Conservation (phyloP, 2,113 vertebrate species). For the Pterocles burchelli region DNA sequence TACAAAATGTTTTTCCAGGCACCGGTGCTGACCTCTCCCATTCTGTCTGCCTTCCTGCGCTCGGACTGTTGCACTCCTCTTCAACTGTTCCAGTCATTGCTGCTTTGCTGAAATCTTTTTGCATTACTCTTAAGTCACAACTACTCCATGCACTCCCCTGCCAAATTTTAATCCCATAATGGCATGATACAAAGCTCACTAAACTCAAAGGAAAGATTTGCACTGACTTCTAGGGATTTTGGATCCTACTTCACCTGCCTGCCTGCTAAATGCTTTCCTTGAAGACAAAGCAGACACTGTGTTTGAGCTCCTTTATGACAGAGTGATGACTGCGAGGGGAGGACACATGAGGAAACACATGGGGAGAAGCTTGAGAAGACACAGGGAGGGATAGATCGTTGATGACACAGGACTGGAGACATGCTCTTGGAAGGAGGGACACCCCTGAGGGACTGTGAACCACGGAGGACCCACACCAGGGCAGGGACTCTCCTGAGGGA, state of each 20-base stretch:
- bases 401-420: background rate
- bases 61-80: background rate
- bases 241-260: background rate
- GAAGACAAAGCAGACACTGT: background rate
- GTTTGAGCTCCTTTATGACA: background rate
- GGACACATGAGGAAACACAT: accelerated
- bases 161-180: background rate
- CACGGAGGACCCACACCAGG: background rate
- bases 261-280: background rate
- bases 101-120: background rate
- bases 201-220: background rate
- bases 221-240: background rate
- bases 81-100: background rate
- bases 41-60: background rate
- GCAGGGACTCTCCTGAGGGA: background rate
- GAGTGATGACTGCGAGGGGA: background rate
- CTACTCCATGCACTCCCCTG: background rate
- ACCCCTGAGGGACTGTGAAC: background rate
- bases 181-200: background rate
- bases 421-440: background rate
- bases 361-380: background rate
- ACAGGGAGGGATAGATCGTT: background rate
- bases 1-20: background rate
- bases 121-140: background rate
- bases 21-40: background rate